Conservation (phyloP, 2,888 invertebrate species). For the Coremacera marginata region DNA sequence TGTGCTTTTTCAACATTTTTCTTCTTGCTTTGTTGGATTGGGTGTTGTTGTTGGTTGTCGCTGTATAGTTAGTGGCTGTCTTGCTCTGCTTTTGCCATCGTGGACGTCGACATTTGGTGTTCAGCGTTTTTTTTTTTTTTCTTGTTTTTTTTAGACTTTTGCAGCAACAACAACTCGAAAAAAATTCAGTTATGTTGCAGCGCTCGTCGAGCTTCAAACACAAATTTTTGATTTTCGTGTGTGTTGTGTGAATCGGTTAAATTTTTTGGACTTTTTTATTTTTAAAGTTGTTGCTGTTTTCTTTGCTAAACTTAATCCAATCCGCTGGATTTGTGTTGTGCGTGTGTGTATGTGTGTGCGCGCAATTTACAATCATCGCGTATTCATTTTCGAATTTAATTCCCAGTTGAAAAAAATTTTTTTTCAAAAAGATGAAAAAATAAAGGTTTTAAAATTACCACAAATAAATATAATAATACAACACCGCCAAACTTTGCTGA, state of each 20-base stretch:
- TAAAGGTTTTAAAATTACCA: not conserved
- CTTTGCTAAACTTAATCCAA: not conserved
- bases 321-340: not conserved
- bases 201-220: conserved; percentile 66
- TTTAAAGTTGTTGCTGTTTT: conserved; percentile 2
- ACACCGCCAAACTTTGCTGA: not conserved
- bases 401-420: not conserved
- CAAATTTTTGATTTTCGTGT: conserved; percentile 50
- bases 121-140: not conserved
- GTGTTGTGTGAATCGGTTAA: conserved; percentile 22
- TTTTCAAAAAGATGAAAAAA: not conserved
- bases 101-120: not conserved
- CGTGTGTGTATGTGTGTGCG: not conserved
- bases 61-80: conserved; percentile 28
- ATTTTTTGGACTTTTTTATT: conserved; percentile 19
- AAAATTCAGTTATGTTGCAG: conserved; percentile 65
- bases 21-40: not conserved
- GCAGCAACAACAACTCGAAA: conserved; percentile 38
- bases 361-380: not conserved
- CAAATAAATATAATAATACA: not conserved
- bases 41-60: conserved; percentile 23
- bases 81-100: conserved; percentile 16
- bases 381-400: not conserved
- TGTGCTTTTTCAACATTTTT: not conserved
- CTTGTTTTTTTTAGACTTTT: conserved; percentile 15